Base-by-base conservation (phyloP, 23 tunicate genomes). In the Styela clava region DNA sequence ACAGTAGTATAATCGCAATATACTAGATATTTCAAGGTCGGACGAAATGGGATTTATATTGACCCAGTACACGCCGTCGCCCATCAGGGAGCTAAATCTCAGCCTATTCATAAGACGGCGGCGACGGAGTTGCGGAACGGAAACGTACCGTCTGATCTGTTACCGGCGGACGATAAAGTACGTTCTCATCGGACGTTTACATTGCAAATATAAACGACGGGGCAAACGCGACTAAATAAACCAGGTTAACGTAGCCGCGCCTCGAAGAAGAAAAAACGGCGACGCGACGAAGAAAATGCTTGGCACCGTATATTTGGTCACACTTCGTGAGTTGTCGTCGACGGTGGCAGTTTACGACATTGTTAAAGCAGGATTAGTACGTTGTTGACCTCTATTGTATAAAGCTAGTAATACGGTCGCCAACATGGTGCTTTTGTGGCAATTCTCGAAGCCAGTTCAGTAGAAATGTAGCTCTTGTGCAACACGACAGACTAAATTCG, bases 131-230 rank as follows among this genome's bases (percentile, higher is more conserved):
- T 25, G 31, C 0, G n/a, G 31, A 67, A 22, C 71, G 71, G 71
- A 67, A 67, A 67, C 31, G 71, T 25, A 67, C 23, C 71, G 71
- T 67, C 71, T 67, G 71, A 67, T 67, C 71, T 67, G 71, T 67
- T 27, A 67, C 71, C 31, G 71, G 31, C 71, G 31, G 71, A 12
- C 31, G 71, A 67, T 29, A 29, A 67, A 67, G 31, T 67, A 67
- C 30, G 56, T 29, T 67, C 71, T 67, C 71, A 25, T 22, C 31
- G 71, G 71, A 67, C 71, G 71, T 67, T 67, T 67, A 25, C 71
- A 25, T 67, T 18, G 30, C 30, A 25, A 27, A 29, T 25, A 67
- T 29, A 1, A 67, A 29, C 31, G 30, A 29, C 31, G 22, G 12
- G 56, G 56, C 56, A 12, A 44, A 44, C 56, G 56, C 56, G 56